Evolutionary conservation across 1,140 invertebrate genomes (phyloP).

Genomic region (Drosophila neocordata): DNA sequence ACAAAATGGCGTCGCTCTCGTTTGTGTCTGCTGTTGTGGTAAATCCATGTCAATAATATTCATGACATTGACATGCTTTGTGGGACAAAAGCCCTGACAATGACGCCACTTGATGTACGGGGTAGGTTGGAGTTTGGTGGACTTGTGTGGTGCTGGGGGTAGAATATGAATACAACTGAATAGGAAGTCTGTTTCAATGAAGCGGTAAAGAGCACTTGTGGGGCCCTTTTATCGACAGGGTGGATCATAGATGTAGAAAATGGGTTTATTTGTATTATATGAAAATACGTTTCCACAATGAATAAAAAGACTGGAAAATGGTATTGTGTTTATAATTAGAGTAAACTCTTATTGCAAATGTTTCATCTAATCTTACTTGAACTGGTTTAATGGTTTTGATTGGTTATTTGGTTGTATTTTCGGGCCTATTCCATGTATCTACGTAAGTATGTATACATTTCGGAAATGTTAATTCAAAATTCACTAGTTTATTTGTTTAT

Average conservation of each 20-base stretch:
- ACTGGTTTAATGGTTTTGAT: too few species aligned
- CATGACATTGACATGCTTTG: constrained; percentile 78
- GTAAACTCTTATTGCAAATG: too few species aligned
- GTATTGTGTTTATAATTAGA: too few species aligned
- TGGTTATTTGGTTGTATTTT: too few species aligned
- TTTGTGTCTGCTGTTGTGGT: constrained; percentile 20
- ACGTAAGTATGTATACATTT: too few species aligned
- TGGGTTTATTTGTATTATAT: background rate
- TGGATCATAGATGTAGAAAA: background rate
- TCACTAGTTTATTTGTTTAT: too few species aligned
- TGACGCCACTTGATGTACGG: constrained; percentile 18
- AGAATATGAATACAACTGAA: constrained; percentile 52
- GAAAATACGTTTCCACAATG: background rate
- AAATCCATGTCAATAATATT: constrained; percentile 79
- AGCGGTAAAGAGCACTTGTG: constrained; percentile 34
- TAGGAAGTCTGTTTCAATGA: constrained; percentile 70
- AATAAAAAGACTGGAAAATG: too few species aligned
- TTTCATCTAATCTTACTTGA: too few species aligned
- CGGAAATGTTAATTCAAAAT: too few species aligned
- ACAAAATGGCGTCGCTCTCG: constrained; percentile 51
- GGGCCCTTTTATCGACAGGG: background rate
- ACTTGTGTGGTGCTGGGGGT: constrained; percentile 39
- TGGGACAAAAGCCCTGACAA: constrained; percentile 45
- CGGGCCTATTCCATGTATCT: too few species aligned
- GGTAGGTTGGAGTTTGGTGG: background rate